Evolutionary conservation across 1,140 invertebrate species (phyloP), one percentile per base, ranked within the genome.

Genomic region (Fopius arisanus): DNA sequence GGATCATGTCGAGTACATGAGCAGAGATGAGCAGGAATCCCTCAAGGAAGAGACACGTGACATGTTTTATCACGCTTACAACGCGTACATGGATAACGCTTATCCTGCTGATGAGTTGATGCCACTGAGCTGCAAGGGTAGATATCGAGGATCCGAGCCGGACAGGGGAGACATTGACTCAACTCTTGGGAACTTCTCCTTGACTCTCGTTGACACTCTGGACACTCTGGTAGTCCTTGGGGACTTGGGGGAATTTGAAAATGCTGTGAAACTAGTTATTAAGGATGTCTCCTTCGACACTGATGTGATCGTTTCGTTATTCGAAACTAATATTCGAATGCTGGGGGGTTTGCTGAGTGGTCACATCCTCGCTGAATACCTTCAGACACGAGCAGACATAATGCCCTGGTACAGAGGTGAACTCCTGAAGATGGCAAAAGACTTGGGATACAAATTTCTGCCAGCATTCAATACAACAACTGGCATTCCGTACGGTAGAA

Each of bases 11-110:
- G 88, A 90, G 75, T 90, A 89, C 72, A 91, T 92, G 91, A 89
- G 88, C 29, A 84, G 86, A 73, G 88, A 90, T 76, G 90, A 91
- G 80, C 82, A 90, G 51, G 86, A 89, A 54, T 80, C 86, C 43
- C 82, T 92, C 65, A 91, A 90, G 90, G 92, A 95, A 78, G 93
- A 97, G 88, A 92, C 96, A 12, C 89, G 95, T 54, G 94, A 96
- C 81, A 98, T 98, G 96, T 98, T 99, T 87, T 96, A 97, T 87
- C 97, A 99, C 91, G 97, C 96, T n/a, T 99, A 98, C 84, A 91
- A 93, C 81, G 94, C 96, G 21, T 99, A 99, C 79, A 98, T 99
- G 96, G 92, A 95, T 77, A 95, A 98, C 91, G 98, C 98, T 16
- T 99, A 96, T 90, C 98, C 98, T 72, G 97, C 97, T 28, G 98